Base-by-base conservation (phyloP, 2,113 vertebrate genomes). In the Apistogramma diplotaenia region DNA sequence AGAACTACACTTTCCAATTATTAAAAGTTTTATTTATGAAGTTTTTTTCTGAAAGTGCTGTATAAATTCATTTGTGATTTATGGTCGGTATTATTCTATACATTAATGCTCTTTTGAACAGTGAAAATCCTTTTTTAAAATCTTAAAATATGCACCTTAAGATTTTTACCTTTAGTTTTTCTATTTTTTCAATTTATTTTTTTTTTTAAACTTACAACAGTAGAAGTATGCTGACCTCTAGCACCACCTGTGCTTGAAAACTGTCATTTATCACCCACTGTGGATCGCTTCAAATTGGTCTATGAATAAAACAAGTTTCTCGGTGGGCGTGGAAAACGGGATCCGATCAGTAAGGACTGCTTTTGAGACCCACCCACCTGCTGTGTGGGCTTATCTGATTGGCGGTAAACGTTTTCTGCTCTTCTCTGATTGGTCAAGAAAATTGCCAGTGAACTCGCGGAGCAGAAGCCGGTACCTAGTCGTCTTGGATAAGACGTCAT, bases 371-470 rank as follows among this genome's bases (percentile, higher is more conserved):
- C 2, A 27, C 40, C 23, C 31, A 27, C 8, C 3, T 10, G 13
- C 16, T 16, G 33, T 82, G 82, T 88, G 87, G 71, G 19, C 15
- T 27, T 19, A 11, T 76, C 40, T 79, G 83, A 90, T 94, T 92
- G 88, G 91, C 13, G 0, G 2, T 1, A 67, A 1, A 1, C 0
- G 1, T 8, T 33, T 12, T 5, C 0, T 6, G 6, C 46, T 67
- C 12, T 23, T 55, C 27, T 74, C 51, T 82, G 81, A 93, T 94
- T 93, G 90, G 92, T 5, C 11, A 2, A 2, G 8, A 8, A 15
- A 4, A 2, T 11, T 51, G 40, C 51, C 53, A n/a, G 9, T 21
- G 7, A n/a, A 1, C 0, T 25, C 2, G 1, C 18, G 33, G 54
- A 46, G 29, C 23, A 76, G 78, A 74, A 76, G 54, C 76, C 55